Base-by-base conservation (phyloP, 2,888 invertebrate genomes). In the Zelleria hepariella region DNA sequence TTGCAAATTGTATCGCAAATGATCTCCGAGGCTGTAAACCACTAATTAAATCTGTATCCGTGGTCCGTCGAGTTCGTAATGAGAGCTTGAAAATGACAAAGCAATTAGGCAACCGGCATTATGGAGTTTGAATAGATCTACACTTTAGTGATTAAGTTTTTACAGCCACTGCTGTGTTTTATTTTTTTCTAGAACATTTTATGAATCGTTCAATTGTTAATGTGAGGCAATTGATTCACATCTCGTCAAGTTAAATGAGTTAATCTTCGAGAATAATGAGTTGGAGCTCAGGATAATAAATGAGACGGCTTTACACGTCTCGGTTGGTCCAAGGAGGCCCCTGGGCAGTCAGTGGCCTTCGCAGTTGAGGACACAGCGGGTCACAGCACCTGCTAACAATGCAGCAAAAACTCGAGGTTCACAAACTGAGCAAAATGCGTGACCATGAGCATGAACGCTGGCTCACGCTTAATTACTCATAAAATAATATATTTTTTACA, bases 241-340 rank as follows among this genome's bases (percentile, higher is more conserved):
- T 42, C 32, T 42, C 15, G 32, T 15, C 32, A 42, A 42, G 32
- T 42, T 42, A 42, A 42, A 42, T 42, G 32, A 42, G 32, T 42
- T 42, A 42, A 42, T 42, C 32, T 42, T 42, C 15, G 32, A 42
- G 32, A 42, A 42, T 42, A 42, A 42, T 42, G 32, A 42, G 32
- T 15, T 42, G 15, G 15, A 42, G 32, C 32, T 42, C 64, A 63
- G 60, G 60, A 60, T 63, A 66, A 60, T 64, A 64, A 62, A 58
- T 58, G 59, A 61, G 55, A 20, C 32, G 6, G 27, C 42, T 57
- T 42, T 42, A 51, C 51, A 51, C 25, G 25, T 54, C 25, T 10
- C 6, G n/a, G 15, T 42, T 42, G 4, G 32, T 42, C 32, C 32
- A 42, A 42, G 32, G 20, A 25, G 55, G 20, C 55, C 32, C 21